These are phyloP conservation scores for Phymatocera aterrima DNA, from an alignment of 2,888 invertebrate genomes.

Conservation along the genomic window DNA sequence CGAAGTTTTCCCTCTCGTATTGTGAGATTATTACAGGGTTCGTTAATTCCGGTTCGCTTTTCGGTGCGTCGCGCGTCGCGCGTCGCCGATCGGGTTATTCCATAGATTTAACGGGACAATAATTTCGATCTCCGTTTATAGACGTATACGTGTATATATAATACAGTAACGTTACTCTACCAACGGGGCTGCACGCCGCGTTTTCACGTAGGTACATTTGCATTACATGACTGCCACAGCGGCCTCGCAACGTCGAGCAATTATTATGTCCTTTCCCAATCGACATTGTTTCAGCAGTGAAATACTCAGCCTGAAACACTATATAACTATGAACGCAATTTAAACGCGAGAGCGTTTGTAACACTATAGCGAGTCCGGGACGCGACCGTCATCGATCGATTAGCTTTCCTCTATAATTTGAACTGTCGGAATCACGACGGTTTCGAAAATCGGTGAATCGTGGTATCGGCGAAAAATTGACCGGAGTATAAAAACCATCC, in stretches of 20 bases:
- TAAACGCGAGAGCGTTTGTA: too few species aligned
- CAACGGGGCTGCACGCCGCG: conserved; percentile 5
- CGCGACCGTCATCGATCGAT: too few species aligned
- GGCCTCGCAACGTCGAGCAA: conserved; percentile 39
- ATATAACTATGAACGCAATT: conserved; percentile 7
- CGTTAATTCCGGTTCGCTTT: conserved; percentile 33
- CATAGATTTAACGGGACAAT: conserved; percentile 29
- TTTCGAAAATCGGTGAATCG: too few species aligned
- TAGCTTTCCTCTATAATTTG: too few species aligned
- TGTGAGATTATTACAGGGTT: conserved; percentile 17
- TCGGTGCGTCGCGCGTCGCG: neutral
- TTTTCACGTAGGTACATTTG: conserved; percentile 13
- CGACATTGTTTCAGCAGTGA: neutral
- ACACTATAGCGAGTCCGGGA: too few species aligned
- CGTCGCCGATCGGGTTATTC: too few species aligned
- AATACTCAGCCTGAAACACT: neutral
- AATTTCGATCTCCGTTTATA: neutral
- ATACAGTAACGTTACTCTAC: neutral
- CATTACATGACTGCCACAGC: conserved; percentile 2
- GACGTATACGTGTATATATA: neutral
- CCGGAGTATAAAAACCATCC: too few species aligned
- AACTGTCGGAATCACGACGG: too few species aligned
- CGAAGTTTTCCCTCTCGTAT: neutral
- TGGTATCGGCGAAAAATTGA: neutral
- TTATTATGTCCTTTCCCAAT: conserved; percentile 32